Base-by-base conservation (phyloP, 2,888 invertebrate genomes). In the Julus scanicus region DNA sequence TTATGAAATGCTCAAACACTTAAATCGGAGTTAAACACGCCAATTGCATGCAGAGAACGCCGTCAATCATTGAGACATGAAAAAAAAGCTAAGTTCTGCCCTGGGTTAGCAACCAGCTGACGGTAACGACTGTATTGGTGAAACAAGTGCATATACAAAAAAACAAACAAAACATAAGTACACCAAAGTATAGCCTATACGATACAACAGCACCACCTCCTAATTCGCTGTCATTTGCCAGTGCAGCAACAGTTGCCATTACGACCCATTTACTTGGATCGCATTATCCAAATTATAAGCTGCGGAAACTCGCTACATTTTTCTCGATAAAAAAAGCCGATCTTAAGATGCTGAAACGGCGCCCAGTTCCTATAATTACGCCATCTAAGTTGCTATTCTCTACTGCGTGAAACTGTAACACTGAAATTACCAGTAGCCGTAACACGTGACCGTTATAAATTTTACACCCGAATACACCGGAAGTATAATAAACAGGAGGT, bases 1-100 rank as follows among this genome's bases (percentile, higher is more conserved):
- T 71, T 71, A 71, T 71, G 71, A 71, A 71, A 71, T 71, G 71
- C 71, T 71, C 71, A 71, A 71, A 20, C 71, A 71, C 71, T 71
- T 71, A 71, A 71, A 71, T 20, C 71, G 71, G 29, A 71, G 71
- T 71, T 71, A 17, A 71, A 71, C 71, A 71, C 71, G 71, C 71
- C 71, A 29, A 71, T 15, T 71, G 71, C 71, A 29, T 29, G 71
- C 11, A 71, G 71, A 29, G 71, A 71, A 29, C 8, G 71, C 71
- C 71, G n/a, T 71, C 20, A 71, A 71, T 71, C 71, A 29, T n/a
- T n/a, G n/a, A 1, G 71, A 71, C 15, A n/a, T n/a, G n/a, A n/a
- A n/a, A 63, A 63, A 53, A 63, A n/a, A 15, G 57, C 57, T 3
- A 48, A 5, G 48, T 5, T 11, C 48, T 48, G 48, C 48, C n/a